A percentile compares a stretch with the other conserved stretches of the same genome.
Conservation (phyloP, 2,888 invertebrate species). For the Eupithecia dodoneata region DNA sequence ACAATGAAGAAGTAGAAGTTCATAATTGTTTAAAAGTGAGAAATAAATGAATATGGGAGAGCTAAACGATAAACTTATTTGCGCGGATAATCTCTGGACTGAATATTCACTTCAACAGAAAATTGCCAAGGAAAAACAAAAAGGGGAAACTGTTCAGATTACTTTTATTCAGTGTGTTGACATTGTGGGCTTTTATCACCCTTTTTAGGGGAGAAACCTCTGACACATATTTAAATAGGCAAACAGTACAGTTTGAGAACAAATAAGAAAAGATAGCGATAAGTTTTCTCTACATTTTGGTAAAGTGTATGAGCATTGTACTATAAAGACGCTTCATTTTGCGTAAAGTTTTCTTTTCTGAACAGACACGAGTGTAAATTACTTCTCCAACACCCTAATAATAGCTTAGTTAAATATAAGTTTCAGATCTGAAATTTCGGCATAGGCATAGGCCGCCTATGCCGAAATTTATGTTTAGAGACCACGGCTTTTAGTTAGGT, state of each 20-base stretch:
- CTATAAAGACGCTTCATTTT: neutral
- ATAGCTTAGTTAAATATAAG: neutral
- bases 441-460: too few relatives aligned
- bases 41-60: neutral
- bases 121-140: constrained; percentile 48
- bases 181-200: constrained; percentile 81
- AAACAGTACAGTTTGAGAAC: constrained; percentile 71
- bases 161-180: constrained; percentile 79
- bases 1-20: neutral
- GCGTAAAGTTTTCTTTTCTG: neutral
- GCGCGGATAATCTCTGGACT: constrained; percentile 13
- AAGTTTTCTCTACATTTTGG: constrained; percentile 43
- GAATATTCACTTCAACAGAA: constrained; percentile 42
- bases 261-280: constrained; percentile 62
- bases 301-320: constrained; percentile 11
- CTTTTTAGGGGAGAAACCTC: constrained; percentile 78
- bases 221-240: constrained; percentile 82
- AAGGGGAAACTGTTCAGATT: constrained; percentile 73
- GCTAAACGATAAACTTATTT: constrained; percentile 11
- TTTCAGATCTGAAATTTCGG: neutral
- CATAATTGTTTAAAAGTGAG: neutral
- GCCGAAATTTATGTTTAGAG: too few relatives aligned
- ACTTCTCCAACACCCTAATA: neutral
- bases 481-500: neutral
- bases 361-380: neutral